Conservation (phyloP, 2,888 invertebrate genomes). For the Odontothrips loti region DNA sequence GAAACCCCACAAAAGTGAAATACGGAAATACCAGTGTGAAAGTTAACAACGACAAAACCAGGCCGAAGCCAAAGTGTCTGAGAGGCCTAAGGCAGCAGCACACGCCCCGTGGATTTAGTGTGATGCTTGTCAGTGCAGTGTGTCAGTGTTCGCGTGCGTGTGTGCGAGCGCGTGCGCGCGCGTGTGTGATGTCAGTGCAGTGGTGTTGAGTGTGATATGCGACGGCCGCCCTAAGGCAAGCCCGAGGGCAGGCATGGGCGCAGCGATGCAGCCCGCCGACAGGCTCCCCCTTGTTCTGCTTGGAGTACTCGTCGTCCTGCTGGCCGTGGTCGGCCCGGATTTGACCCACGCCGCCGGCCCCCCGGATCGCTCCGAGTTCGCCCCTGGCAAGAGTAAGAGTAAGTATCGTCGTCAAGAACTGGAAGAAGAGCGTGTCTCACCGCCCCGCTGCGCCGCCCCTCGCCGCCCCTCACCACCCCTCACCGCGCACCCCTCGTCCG, state of each 20-base stretch:
- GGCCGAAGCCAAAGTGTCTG: too few relatives aligned
- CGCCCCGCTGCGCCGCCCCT: neutral
- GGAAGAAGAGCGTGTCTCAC: neutral
- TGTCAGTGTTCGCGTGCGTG: neutral
- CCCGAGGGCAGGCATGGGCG: neutral
- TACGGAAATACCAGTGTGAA: neutral
- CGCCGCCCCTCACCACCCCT: neutral
- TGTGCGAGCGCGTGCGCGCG: neutral
- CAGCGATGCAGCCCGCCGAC: neutral
- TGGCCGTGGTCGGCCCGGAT: neutral
- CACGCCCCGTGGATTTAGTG: too few relatives aligned
- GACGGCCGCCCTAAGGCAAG: too few relatives aligned
- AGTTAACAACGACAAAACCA: neutral
- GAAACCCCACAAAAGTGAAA: too few relatives aligned
- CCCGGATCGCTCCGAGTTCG: constrained; percentile 21
- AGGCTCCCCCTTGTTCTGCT: neutral
- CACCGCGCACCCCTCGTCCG: too few relatives aligned
- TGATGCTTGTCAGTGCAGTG: neutral
- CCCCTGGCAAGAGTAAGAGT: neutral
- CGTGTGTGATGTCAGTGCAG: neutral
- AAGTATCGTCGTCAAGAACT: neutral
- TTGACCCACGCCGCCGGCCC: neutral
- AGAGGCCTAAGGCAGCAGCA: too few relatives aligned
- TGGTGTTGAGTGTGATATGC: constrained; percentile 11
- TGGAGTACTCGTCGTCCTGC: neutral